Evolutionary conservation across 2,113 vertebrate genomes (phyloP).

Genomic region (Menura novaehollandiae): DNA sequence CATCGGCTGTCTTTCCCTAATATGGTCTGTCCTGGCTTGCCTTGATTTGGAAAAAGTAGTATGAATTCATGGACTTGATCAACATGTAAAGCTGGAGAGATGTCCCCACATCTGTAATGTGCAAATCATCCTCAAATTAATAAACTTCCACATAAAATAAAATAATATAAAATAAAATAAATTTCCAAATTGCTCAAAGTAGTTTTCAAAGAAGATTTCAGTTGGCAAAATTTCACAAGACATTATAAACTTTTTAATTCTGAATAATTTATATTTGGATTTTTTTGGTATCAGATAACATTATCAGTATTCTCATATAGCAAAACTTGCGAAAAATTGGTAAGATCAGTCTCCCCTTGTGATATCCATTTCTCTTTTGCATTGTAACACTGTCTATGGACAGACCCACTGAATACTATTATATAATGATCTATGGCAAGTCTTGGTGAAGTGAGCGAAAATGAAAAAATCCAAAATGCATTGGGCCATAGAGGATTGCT

Average conservation of each 20-base stretch:
- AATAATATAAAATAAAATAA: neutral
- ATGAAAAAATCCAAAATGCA: neutral
- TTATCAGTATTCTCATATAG: neutral
- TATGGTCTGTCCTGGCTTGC: neutral
- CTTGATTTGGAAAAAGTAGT: neutral
- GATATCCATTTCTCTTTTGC: neutral
- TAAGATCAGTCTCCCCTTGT: neutral
- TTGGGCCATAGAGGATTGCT: neutral
- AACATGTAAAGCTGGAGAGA: neutral
- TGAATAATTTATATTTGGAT: neutral
- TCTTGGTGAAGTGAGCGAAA: neutral
- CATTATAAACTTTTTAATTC: neutral
- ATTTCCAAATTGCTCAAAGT: neutral
- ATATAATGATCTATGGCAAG: neutral
- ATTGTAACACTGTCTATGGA: neutral
- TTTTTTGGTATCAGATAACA: neutral
- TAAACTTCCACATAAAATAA: neutral
- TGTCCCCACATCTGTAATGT: neutral
- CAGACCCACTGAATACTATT: neutral
- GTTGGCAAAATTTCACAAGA: neutral
- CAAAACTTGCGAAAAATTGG: neutral
- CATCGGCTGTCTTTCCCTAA: neutral
- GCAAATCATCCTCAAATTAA: neutral
- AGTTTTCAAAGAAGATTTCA: neutral
- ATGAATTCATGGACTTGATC: neutral